Conservation (phyloP, 2,797 vertebrate genomes). For the Tenualosa ilisha region DNA sequence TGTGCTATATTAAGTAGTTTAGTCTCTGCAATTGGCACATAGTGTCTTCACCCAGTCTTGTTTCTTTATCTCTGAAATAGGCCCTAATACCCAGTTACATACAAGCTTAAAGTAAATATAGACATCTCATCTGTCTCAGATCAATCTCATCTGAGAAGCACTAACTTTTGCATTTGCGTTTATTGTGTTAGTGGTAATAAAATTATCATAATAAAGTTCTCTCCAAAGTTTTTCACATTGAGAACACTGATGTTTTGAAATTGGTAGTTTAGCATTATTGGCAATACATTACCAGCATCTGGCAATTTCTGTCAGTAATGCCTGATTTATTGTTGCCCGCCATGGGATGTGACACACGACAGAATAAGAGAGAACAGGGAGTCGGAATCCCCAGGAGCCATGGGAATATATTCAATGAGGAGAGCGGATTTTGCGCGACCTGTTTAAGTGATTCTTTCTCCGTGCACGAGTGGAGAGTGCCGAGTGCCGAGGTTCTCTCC, state of each 20-base stretch:
- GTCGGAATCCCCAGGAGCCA: background rate
- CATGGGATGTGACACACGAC: background rate
- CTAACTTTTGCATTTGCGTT: background rate
- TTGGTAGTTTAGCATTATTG: background rate
- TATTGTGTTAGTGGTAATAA: background rate
- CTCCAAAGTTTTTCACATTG: background rate
- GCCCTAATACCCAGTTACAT: background rate
- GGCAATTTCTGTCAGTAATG: conserved; percentile 4
- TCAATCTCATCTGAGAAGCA: background rate
- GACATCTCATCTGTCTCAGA: too few species aligned
- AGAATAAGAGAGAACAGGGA: background rate
- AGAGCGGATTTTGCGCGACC: background rate
- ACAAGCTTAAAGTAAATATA: background rate
- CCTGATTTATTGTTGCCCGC: conserved; percentile 4
- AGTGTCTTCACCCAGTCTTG: background rate
- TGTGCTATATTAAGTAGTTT: conserved; percentile 14
- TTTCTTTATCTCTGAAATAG: background rate
- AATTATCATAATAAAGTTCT: background rate
- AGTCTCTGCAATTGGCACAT: conserved; percentile 5
- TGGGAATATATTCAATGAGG: conserved; percentile 14
- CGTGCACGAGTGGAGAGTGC: background rate
- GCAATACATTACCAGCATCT: background rate
- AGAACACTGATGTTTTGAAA: background rate
- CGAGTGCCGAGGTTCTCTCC: background rate
- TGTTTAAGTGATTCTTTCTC: conserved; percentile 20